phyloP scores from a whole-genome alignment of 2,797 vertebrate species.

The Echiichthys vipera region DNA sequence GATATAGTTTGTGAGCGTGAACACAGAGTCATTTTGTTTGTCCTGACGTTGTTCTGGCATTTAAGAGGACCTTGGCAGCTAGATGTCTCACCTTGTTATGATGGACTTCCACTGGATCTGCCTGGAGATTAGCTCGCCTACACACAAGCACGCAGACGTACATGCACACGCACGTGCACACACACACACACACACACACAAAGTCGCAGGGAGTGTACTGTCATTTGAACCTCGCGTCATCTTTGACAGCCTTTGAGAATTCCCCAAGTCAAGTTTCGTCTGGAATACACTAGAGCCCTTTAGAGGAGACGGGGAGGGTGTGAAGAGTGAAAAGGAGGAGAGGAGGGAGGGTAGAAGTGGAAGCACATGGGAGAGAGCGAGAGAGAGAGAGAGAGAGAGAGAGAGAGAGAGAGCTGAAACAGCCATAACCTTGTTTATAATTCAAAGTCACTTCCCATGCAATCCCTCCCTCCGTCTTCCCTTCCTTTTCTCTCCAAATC shows the following conservation, averaged over 20 bases:
- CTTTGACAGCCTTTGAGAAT: constrained; percentile 38
- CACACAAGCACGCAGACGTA: constrained; percentile 8
- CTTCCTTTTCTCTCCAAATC: constrained; percentile 35
- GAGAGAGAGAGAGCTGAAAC: constrained; percentile 27
- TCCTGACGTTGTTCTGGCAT: constrained; percentile 23
- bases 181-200: constrained; percentile 3
- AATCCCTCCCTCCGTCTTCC: background rate
- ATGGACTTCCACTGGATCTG: constrained; percentile 32
- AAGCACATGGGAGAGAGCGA: background rate
- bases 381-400: background rate
- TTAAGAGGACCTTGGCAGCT: constrained; percentile 33
- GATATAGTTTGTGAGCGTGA: background rate
- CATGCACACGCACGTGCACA: constrained; percentile 4
- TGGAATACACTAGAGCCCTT: constrained; percentile 5
- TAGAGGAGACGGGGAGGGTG: constrained; percentile 20
- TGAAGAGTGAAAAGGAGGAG: constrained; percentile 27
- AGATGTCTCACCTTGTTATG: constrained; percentile 37
- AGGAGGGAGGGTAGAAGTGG: background rate
- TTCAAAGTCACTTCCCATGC: constrained; percentile 50
- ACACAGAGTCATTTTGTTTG: constrained; percentile 8
- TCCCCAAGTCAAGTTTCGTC: constrained; percentile 41
- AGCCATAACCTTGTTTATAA: constrained; percentile 56
- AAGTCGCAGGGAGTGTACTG: constrained; percentile 6
- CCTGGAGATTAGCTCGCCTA: constrained; percentile 45
- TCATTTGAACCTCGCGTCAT: constrained; percentile 35